Conservation (phyloP, 2,113 vertebrate genomes). For the Sminthopsis crassicaudata region DNA sequence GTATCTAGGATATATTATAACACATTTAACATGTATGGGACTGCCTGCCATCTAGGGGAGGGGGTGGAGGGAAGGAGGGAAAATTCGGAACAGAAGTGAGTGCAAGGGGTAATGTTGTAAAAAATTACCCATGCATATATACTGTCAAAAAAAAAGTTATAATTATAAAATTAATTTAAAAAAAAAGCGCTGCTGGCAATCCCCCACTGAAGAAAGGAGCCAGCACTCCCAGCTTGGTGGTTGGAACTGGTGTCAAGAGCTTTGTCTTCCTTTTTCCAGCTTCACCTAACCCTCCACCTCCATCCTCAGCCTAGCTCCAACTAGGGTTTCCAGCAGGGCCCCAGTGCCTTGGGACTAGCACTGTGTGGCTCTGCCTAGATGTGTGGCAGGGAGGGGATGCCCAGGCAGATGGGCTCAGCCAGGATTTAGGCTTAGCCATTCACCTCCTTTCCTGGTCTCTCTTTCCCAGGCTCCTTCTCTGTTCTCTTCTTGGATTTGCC, state of each 20-base stretch:
- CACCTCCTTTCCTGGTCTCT: background rate
- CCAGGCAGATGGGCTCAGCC: background rate
- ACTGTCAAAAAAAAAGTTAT: no score
- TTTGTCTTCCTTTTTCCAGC: background rate
- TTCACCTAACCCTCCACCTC: no score
- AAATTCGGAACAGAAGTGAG: no score
- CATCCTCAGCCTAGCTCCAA: background rate
- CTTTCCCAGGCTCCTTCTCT: background rate
- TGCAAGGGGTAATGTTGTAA: no score
- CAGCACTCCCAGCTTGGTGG: background rate
- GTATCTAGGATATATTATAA: no score
- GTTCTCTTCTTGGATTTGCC: background rate
- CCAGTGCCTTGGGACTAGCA: background rate
- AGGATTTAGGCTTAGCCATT: background rate
- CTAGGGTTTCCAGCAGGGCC: background rate
- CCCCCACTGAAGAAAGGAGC: background rate
- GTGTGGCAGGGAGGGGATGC: background rate
- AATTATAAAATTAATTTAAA: no score
- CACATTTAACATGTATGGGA: no score
- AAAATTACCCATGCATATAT: no score
- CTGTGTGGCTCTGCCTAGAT: background rate
- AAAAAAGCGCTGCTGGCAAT: conserved; percentile 60
- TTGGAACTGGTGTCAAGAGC: background rate
- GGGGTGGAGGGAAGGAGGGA: no score
- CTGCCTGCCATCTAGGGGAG: no score